These are phyloP conservation scores for Pimephales promelas DNA, from an alignment of 2,113 vertebrate genomes.

Conservation along the genomic window DNA sequence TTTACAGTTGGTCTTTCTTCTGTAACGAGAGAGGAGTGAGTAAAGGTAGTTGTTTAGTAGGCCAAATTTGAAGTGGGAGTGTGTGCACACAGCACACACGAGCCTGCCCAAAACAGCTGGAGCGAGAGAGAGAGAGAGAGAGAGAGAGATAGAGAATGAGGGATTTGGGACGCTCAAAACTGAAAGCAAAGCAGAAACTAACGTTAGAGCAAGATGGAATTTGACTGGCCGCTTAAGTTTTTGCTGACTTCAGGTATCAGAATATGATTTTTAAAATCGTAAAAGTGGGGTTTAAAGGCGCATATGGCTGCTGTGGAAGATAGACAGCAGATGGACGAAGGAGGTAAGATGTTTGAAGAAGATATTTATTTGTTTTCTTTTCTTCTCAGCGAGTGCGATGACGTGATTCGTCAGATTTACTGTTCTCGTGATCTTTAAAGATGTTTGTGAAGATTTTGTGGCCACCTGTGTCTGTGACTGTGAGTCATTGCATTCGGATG, in stretches of 20 bases:
- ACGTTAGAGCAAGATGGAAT: conserved; percentile 4
- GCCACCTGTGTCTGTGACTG: conserved; percentile 19
- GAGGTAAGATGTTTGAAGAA: conserved; percentile 54
- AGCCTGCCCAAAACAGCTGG: conserved; percentile 50
- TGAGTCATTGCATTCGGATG: neutral
- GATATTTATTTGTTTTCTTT: neutral
- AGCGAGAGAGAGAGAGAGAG: conserved; percentile 35
- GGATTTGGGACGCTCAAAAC: conserved; percentile 6
- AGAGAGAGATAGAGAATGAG: conserved; percentile 30
- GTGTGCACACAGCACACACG: neutral
- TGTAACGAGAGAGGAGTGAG: conserved; percentile 26
- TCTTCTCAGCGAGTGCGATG: neutral
- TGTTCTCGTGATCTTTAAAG: neutral
- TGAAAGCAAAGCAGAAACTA: conserved; percentile 14
- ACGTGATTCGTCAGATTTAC: neutral
- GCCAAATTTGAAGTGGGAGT: conserved; percentile 32
- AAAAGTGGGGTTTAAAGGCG: conserved; percentile 37
- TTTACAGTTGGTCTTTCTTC: conserved; percentile 47
- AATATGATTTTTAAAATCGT: neutral
- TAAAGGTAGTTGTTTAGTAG: neutral
- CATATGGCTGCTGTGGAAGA: conserved; percentile 23
- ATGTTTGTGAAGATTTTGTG: neutral
- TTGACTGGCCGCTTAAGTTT: neutral
- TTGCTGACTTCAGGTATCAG: neutral
- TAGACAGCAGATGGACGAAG: conserved; percentile 22